Percentiles rank a stretch among this genome's conserved stretches.
phyloP scores from a whole-genome alignment of 2,888 invertebrate genomes.

The Neocrepidodera transversa region DNA sequence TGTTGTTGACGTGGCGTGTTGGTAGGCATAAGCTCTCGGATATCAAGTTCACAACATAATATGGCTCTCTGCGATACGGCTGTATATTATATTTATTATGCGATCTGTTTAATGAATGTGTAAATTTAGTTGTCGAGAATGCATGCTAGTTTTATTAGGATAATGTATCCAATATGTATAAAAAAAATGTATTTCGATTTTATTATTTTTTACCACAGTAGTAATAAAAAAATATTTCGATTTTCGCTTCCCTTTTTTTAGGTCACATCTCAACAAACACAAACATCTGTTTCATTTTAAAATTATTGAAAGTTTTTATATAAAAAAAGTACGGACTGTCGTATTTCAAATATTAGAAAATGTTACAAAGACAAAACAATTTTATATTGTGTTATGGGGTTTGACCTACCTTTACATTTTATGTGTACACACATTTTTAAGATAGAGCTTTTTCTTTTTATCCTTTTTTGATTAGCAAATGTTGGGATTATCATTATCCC shows the following conservation, averaged over 20 bases:
- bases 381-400: conserved; percentile 1
- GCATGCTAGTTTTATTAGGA: conserved; percentile 59
- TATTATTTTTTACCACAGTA: conserved; percentile 61
- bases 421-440: conserved; percentile 27
- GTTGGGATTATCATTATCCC: conserved; percentile 41
- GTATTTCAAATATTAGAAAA: neutral
- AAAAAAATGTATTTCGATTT: conserved; percentile 61
- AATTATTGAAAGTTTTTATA: neutral
- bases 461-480: conserved; percentile 38
- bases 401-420: conserved; percentile 10
- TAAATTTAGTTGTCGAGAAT: conserved; percentile 58
- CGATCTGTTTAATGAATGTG: conserved; percentile 57
- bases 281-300: too few species aligned
- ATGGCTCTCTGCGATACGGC: conserved; percentile 58
- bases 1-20: conserved; percentile 16
- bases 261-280: conserved; percentile 4
- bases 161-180: conserved; percentile 56
- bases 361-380: neutral
- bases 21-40: conserved; percentile 18
- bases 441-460: conserved; percentile 36
- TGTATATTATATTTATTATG: conserved; percentile 59
- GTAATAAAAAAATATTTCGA: conserved; percentile 52
- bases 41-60: conserved; percentile 40
- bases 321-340: neutral
- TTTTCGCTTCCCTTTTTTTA: conserved; percentile 36